Evolutionary conservation across 1,140 invertebrate species (phyloP), one percentile per base, ranked within the genome.

Genomic region (Belonocnema kinseyi): DNA sequence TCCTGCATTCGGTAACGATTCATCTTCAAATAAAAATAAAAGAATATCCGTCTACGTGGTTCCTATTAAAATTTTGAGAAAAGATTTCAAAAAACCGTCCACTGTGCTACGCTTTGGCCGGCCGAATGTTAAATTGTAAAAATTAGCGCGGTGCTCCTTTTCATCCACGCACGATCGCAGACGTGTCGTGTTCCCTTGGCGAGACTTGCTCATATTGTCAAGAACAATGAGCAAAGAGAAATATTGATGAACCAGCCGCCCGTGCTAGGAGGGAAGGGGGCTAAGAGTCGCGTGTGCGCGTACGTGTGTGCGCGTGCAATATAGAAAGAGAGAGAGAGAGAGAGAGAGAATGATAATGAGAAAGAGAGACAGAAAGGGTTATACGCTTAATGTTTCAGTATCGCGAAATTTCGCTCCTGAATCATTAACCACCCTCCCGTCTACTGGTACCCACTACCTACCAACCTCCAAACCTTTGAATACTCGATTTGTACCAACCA

Each of bases 191-290:
- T 77, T 82, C 77, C 81, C 79, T 58, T 75, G 81, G 81, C 80
- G 73, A 80, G 80, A 79, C 81, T 76, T 74, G 79, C 74, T 81
- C 61, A 83, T 83, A 89, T 89, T 90, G 89, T 89, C 88, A 88
- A 89, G 88, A 89, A 90, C 88, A 90, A 90, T 88, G 88, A 90
- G 88, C 87, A 90, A 90, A 90, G 88, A 85, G 88, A 90, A 90
- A 88, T 90, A 90, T 90, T 90, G 88, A 90, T 90, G 88, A 90
- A 81, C 78, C 81, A 76, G 74, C 71, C 75, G 77, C 78, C 81
- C 54, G 52, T 40, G 21, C n/a, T 17, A 73, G 53, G 53, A 8
- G 53, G 16, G 53, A 19, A 19, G 14, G 26, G 74, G 13, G 50
- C 46, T 74, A 66, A 61, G 76, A 56, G 61, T 71, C 58, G 74